Conservation (phyloP, 2,888 invertebrate genomes). For the Hedya salicella region DNA sequence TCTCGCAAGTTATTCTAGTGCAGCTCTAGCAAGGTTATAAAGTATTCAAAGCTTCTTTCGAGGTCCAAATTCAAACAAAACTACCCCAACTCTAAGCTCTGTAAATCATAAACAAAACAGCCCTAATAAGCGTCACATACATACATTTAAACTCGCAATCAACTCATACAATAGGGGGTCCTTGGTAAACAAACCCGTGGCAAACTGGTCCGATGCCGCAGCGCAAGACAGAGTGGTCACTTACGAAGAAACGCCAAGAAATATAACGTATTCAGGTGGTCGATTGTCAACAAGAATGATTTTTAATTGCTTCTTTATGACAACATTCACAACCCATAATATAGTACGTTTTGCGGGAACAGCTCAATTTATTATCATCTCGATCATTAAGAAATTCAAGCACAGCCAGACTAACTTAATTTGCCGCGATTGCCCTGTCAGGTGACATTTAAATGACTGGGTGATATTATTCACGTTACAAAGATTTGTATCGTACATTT, state of each 20-base stretch:
- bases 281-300: too few relatives aligned
- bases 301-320: too few relatives aligned
- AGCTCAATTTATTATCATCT: too few relatives aligned
- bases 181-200: slow-evolving; percentile 48
- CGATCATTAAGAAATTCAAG: too few relatives aligned
- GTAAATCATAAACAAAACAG: slow-evolving; percentile 28
- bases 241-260: background rate
- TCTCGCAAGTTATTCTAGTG: too few relatives aligned
- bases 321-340: too few relatives aligned
- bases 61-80: slow-evolving; percentile 28
- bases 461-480: too few relatives aligned
- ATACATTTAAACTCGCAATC: slow-evolving; percentile 47
- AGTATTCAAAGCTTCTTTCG: background rate
- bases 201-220: slow-evolving; percentile 45
- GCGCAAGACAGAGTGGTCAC: background rate
- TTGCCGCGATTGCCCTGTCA: too few relatives aligned
- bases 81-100: slow-evolving; percentile 18
- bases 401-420: too few relatives aligned
- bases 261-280: background rate
- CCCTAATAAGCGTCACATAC: slow-evolving; percentile 37
- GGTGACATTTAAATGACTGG: too few relatives aligned
- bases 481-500: too few relatives aligned
- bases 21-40: background rate
- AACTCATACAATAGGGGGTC: slow-evolving; percentile 49
- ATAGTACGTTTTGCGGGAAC: too few relatives aligned